These are phyloP conservation scores for Pteropus alecto DNA, from an alignment of 2,113 vertebrate genomes.

Conservation along the genomic window DNA sequence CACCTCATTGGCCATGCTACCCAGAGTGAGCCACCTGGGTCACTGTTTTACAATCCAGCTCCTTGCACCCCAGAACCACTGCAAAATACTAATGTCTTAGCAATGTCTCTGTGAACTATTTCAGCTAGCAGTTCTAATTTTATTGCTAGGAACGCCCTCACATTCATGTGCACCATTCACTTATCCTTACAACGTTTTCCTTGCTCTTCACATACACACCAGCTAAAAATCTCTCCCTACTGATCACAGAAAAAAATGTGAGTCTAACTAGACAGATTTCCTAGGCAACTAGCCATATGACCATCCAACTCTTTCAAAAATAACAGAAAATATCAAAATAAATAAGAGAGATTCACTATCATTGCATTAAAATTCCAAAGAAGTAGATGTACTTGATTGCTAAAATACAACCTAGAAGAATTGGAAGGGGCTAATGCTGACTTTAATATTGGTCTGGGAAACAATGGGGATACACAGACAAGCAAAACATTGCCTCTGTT, in stretches of 20 bases:
- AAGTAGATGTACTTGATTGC: not conserved
- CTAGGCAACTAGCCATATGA: not conserved
- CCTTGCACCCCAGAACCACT: not conserved
- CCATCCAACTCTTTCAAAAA: not conserved
- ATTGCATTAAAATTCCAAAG: not conserved
- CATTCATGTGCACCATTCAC: not conserved
- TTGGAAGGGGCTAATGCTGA: not conserved
- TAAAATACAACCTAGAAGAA: not conserved
- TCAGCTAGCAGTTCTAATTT: not conserved
- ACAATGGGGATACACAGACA: not conserved
- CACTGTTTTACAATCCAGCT: not conserved
- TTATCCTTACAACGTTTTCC: not conserved
- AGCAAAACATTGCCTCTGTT: conserved; percentile 20
- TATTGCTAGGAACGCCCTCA: not conserved
- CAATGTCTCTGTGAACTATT: not conserved
- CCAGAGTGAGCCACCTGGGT: not conserved
- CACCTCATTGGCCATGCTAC: not conserved
- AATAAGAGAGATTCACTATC: not conserved
- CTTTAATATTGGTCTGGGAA: not conserved
- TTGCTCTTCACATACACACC: not conserved
- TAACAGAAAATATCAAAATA: not conserved
- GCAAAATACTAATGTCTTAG: conserved; percentile 16
- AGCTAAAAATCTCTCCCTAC: not conserved
- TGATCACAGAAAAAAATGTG: not conserved
- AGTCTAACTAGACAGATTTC: not conserved